Base-by-base conservation (phyloP, 2,113 vertebrate genomes). In the Regulus satrapa region DNA sequence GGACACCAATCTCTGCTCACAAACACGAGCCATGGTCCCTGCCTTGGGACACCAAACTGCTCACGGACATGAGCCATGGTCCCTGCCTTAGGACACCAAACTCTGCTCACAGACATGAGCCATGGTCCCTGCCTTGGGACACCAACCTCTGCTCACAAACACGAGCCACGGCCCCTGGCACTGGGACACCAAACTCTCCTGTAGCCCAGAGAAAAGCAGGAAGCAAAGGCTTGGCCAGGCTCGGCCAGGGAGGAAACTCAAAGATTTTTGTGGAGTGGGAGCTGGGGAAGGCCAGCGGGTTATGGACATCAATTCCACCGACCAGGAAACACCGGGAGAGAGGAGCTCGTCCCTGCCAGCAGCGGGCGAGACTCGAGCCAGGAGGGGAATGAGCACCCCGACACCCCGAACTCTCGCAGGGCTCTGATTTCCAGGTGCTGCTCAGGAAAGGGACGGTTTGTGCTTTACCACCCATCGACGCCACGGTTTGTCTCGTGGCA, bases 221-320 rank as follows among this genome's bases (percentile, higher is more conserved):
- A 4, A 34, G 38, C n/a, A 36, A 76, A n/a, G 43, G 5, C 63
- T 48, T 56, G 28, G 28, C 24, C 5, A 12, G 40, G 31, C 58
- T 21, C n/a, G 69, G 32, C 8, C 62, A 56, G 56, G 52, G 43
- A 78, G 87, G 62, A 14, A 68, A 49, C 29, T 41, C 68, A n/a
- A 24, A 52, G 31, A 6, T 21, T 10, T 18, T 9, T 0, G 0
- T 25, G 81, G 29, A 3, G 8, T 3, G 19, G 0, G 3, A 46
- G 25, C 34, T 58, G 32, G 29, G 40, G 10, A n/a, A 80, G 38
- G 58, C 23, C 43, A 52, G 51, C 1, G 5, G n/a, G 24, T 25
- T 28, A 2, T 0, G 1, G 38, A 4, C n/a, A 32, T 6, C 0
- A 10, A 31, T 45, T 34, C 40, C 43, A 49, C 19, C 1, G 28